phyloP scores from a whole-genome alignment of 2,113 vertebrate genomes.

The Poeciliopsis prolifica region DNA sequence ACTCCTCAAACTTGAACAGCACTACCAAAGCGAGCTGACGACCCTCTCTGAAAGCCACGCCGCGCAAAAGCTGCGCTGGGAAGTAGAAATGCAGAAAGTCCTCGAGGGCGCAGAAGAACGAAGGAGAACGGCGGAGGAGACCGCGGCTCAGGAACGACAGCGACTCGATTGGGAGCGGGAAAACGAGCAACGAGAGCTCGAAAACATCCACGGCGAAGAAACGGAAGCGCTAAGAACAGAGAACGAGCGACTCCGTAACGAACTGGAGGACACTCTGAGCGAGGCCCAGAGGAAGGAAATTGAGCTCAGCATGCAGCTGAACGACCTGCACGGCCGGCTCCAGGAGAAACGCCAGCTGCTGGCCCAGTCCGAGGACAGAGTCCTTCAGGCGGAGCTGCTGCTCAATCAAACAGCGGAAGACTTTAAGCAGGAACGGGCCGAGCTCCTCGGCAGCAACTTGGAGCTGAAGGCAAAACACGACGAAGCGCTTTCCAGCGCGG shows the following conservation, averaged over 20 bases:
- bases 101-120: slow-evolving; percentile 73
- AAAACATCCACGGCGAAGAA: slow-evolving; percentile 76
- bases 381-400: slow-evolving; percentile 60
- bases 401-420: slow-evolving; percentile 75
- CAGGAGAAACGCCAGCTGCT: slow-evolving; percentile 68
- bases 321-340: slow-evolving; percentile 72
- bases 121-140: slow-evolving; percentile 57
- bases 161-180: slow-evolving; percentile 54
- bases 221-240: slow-evolving; percentile 72
- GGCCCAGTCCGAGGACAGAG: slow-evolving; percentile 61
- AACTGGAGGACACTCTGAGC: slow-evolving; percentile 70
- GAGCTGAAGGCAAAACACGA: slow-evolving; percentile 72
- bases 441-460: slow-evolving; percentile 67
- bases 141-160: slow-evolving; percentile 32
- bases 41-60: slow-evolving; percentile 72
- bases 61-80: slow-evolving; percentile 83
- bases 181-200: slow-evolving; percentile 75
- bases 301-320: slow-evolving; percentile 75
- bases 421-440: slow-evolving; percentile 76
- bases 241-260: slow-evolving; percentile 80
- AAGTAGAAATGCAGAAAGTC: slow-evolving; percentile 78
- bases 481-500: slow-evolving; percentile 46
- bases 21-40: slow-evolving; percentile 77
- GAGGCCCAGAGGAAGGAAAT: slow-evolving; percentile 76
- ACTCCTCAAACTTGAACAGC: slow-evolving; percentile 77